Evolutionary conservation across 2,113 vertebrate species (phyloP).

Genomic region (Heterotilapia buettikoferi): DNA sequence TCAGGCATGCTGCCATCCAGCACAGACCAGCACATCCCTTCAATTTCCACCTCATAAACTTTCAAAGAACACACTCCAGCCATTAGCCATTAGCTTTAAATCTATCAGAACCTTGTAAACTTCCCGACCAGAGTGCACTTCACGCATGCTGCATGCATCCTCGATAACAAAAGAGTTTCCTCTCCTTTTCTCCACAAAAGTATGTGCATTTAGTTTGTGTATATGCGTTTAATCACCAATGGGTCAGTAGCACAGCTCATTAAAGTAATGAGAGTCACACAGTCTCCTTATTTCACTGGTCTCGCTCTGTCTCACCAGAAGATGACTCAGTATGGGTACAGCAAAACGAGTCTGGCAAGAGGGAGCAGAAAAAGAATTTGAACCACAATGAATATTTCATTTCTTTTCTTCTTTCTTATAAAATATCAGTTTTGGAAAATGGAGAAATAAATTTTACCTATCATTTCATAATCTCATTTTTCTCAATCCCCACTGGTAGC

Average conservation of each 20-base stretch:
- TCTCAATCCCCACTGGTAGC: neutral
- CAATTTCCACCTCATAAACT: slow-evolving; percentile 39
- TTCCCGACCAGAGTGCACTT: neutral
- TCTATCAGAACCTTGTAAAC: slow-evolving; percentile 17
- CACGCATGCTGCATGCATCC: neutral
- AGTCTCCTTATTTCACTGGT: slow-evolving; percentile 1
- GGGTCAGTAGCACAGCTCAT: slow-evolving; percentile 38
- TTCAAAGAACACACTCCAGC: slow-evolving; percentile 14
- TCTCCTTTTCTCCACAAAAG: neutral
- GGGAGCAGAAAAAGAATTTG: neutral
- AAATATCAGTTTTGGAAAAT: neutral
- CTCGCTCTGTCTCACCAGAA: slow-evolving; percentile 21
- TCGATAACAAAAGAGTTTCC: neutral
- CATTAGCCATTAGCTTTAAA: slow-evolving; percentile 46
- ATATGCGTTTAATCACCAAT: neutral
- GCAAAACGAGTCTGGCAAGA: neutral
- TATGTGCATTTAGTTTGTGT: neutral
- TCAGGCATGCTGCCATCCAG: neutral
- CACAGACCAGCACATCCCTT: neutral
- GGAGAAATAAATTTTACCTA: neutral
- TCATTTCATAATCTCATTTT: neutral
- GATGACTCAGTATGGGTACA: neutral
- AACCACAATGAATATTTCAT: neutral
- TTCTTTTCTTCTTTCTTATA: neutral
- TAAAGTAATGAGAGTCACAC: slow-evolving; percentile 35